A percentile compares a stretch with the other conserved stretches of the same genome.
Evolutionary conservation across 2,113 vertebrate genomes (phyloP).

Genomic region (Onychostoma macrolepis): DNA sequence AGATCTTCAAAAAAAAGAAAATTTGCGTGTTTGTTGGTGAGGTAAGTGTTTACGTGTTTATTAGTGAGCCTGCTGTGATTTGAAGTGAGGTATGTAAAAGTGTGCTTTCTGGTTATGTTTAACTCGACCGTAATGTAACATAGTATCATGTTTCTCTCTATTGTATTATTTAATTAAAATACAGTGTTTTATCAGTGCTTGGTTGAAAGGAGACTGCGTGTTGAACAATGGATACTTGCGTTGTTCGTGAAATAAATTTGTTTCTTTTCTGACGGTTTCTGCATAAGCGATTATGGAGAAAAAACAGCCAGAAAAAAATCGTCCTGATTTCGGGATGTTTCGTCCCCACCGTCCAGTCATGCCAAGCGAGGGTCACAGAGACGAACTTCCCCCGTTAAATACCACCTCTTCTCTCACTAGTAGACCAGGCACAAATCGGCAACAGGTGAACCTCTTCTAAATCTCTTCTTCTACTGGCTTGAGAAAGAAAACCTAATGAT

Average conservation of each 20-base stretch:
- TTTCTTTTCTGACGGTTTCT: neutral
- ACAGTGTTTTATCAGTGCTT: neutral
- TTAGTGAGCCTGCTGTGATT: neutral
- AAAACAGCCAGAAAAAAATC: neutral
- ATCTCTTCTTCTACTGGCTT: too few species aligned
- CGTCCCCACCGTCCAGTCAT: neutral
- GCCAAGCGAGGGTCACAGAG: neutral
- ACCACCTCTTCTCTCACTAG: neutral
- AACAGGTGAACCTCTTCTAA: neutral
- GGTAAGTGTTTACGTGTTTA: neutral
- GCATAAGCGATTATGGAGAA: conserved; percentile 59
- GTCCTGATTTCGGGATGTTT: neutral
- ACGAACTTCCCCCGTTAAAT: neutral
- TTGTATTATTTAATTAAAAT: neutral
- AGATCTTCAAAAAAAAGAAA: neutral
- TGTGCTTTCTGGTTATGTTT: neutral
- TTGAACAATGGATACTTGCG: too few species aligned
- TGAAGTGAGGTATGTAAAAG: neutral
- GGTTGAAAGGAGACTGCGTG: neutral
- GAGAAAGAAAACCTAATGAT: too few species aligned
- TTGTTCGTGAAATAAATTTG: neutral
- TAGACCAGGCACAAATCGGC: neutral
- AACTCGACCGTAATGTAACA: neutral
- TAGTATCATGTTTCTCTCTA: neutral
- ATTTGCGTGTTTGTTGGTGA: neutral